Evolutionary conservation across 2,797 vertebrate genomes (phyloP).

Genomic region (Parauchenoglanis ngamensis): DNA sequence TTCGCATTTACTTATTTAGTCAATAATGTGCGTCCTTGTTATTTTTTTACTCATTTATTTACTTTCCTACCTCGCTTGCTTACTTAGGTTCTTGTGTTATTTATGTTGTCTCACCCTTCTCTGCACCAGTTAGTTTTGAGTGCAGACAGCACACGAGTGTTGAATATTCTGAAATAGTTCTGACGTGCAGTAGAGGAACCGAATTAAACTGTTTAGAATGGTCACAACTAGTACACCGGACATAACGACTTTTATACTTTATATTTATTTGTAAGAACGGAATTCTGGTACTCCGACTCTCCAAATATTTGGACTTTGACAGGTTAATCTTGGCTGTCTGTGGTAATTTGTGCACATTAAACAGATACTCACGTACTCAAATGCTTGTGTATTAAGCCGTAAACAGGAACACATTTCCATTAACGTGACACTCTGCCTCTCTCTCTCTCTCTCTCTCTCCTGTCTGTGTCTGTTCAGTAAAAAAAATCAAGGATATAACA

Average conservation of each 20-base stretch:
- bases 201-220: not conserved
- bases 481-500: conserved; percentile 12
- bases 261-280: not conserved
- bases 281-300: not conserved
- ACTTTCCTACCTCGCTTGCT: not conserved
- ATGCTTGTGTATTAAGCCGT: not conserved
- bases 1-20: not conserved
- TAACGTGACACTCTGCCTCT: not conserved
- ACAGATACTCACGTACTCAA: not conserved
- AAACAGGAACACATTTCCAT: conserved; percentile 2
- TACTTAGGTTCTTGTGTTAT: not conserved
- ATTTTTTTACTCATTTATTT: not conserved
- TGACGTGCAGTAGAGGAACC: not conserved
- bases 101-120: not conserved
- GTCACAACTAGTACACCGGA: not conserved
- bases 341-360: not conserved
- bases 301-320: not conserved
- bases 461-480: not conserved
- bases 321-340: not conserved
- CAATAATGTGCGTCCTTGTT: not conserved
- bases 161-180: not conserved
- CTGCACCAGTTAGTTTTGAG: not conserved
- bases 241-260: not conserved
- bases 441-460: not conserved
- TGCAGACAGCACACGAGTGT: not conserved